Conservation (phyloP, 2,888 invertebrate genomes). For the Ophion slaviceki region DNA sequence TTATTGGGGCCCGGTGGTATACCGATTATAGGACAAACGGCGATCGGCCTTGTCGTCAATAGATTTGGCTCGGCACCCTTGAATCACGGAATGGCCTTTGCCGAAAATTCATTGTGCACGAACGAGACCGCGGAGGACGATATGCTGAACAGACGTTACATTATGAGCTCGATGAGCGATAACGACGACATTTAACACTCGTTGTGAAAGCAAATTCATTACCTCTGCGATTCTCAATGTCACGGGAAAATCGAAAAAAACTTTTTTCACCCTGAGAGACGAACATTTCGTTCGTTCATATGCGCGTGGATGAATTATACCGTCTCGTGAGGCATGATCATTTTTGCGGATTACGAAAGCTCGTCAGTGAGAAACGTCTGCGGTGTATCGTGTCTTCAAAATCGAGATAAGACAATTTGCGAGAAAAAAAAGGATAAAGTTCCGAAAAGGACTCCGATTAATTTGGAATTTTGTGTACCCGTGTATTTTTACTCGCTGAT, state of each 20-base stretch:
- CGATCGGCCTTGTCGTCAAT: constrained; percentile 80
- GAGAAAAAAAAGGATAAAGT: too few species aligned
- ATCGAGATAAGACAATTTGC: not conserved
- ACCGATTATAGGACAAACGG: constrained; percentile 80
- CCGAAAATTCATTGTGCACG: constrained; percentile 75
- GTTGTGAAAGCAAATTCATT: constrained; percentile 14
- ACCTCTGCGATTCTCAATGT: not conserved
- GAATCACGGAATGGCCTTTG: constrained; percentile 72
- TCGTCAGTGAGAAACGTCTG: not conserved
- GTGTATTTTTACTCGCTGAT: too few species aligned
- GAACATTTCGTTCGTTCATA: not conserved
- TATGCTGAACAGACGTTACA: constrained; percentile 76
- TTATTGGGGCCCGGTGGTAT: constrained; percentile 78
- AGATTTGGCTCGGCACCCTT: constrained; percentile 79
- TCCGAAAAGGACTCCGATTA: too few species aligned
- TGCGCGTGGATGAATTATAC: not conserved
- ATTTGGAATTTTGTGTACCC: too few species aligned
- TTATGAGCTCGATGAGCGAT: constrained; percentile 78
- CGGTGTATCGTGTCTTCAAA: not conserved
- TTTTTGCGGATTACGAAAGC: constrained; percentile 1
- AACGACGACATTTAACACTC: constrained; percentile 73
- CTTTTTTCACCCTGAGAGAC: not conserved
- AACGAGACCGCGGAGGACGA: constrained; percentile 76
- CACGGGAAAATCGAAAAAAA: not conserved
- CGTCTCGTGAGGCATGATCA: not conserved